Base-by-base conservation (phyloP, 2,113 vertebrate genomes). In the Agelaius phoeniceus region DNA sequence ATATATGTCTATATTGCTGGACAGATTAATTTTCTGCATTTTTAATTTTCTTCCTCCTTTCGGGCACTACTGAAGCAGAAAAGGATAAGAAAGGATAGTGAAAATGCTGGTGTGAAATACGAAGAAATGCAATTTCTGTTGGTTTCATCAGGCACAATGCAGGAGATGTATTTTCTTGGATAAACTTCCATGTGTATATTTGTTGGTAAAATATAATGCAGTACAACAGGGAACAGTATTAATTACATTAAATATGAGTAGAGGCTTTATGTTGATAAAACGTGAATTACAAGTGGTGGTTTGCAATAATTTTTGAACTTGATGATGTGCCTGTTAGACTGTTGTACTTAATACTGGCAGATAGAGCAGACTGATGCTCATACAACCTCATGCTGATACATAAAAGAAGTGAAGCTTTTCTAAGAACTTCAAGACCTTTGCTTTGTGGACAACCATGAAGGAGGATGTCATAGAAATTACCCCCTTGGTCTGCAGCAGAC, bases 401-500 rank as follows among this genome's bases (percentile, higher is more conserved):
- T 31, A 33, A 80, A 92, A 68, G 63, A 94, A 67, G 26, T 23
- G 27, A 94, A 81, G 65, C 23, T 81, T 75, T 72, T 31, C 65
- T 81, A 33, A 92, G 87, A 66, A 51, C 58, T 10, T 5, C 57
- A 43, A 75, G 84, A 76, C 76, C 75, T 93, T 90, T 6, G 3
- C 71, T 82, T 93, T 94, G 76, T 89, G 71, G 67, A 52, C 41
- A 68, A 52, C 67, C 13, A 2, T 65, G 82, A 92, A 84, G 58
- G 72, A 95, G 72, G 61, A 87, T 93, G 90, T 89, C 74, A 46
- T 37, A 66, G 87, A 77, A 92, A 89, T 92, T 57, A 74, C 41
- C 69, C 51, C 55, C 41, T 63, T 94, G 87, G 68, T 92, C 78
- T 91, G 72, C 48, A 80, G 69, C 52, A 81, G 77, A 90, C 88